Percentiles rank a stretch among this genome's conserved stretches.
phyloP scores from a whole-genome alignment of 2,113 vertebrate genomes.

The Heloderma charlesbogerti region DNA sequence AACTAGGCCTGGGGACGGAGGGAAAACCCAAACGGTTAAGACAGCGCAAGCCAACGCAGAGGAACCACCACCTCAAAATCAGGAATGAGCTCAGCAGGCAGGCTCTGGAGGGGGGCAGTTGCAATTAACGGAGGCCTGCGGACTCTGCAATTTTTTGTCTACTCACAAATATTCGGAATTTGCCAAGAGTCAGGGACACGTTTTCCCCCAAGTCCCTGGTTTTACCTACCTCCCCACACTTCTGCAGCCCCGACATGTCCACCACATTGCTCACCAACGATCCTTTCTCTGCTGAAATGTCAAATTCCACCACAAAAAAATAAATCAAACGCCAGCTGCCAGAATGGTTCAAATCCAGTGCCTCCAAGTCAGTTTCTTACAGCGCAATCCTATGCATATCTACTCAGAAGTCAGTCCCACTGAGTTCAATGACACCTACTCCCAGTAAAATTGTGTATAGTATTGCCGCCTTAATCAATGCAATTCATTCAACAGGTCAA shows the following conservation, averaged over 20 bases:
- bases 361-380: background rate
- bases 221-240: background rate
- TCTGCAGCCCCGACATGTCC: background rate
- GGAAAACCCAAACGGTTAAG: slow-evolving; percentile 76
- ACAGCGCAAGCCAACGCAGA: no score
- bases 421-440: no score
- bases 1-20: slow-evolving; percentile 87
- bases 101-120: background rate
- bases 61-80: background rate
- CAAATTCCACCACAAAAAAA: background rate
- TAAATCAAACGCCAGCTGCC: background rate
- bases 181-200: background rate
- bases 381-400: background rate
- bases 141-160: background rate
- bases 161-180: background rate
- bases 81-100: background rate
- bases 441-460: no score
- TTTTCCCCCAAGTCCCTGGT: background rate
- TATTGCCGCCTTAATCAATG: background rate
- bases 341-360: background rate
- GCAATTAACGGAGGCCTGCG: background rate
- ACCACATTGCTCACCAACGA: background rate
- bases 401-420: no score
- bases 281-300: background rate
- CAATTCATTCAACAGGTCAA: background rate